Percentiles rank a stretch among this genome's conserved stretches.
These are phyloP conservation scores for Podarcis raffonei DNA, from an alignment of 2,113 vertebrate species.

Conservation along the genomic window DNA sequence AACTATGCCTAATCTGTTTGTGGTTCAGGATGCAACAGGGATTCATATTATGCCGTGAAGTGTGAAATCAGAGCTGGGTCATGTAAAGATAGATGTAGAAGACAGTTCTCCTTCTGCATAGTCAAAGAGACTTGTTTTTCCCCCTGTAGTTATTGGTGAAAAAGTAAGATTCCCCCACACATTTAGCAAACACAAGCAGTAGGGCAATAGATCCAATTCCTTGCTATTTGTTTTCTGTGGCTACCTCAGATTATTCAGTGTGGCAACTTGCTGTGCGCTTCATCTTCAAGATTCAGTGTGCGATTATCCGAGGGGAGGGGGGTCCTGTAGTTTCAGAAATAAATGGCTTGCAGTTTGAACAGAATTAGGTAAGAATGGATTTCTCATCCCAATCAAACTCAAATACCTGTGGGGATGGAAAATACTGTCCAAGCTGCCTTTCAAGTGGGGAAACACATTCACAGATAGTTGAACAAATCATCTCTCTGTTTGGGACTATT, in stretches of 20 bases:
- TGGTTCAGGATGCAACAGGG: neutral
- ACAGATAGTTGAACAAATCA: conserved; percentile 20
- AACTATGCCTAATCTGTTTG: neutral
- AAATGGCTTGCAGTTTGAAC: conserved; percentile 14
- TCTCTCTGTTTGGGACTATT: conserved; percentile 31
- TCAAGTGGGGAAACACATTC: conserved; percentile 3
- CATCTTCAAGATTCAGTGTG: conserved; percentile 17
- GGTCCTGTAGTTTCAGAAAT: neutral
- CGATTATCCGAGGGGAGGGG: neutral
- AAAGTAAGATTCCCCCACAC: neutral
- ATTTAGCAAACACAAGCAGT: neutral
- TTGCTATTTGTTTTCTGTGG: conserved; percentile 2
- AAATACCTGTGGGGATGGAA: conserved; percentile 8
- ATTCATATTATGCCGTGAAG: neutral
- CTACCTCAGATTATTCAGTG: conserved; percentile 22
- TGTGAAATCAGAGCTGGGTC: neutral
- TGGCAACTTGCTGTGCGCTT: conserved; percentile 8
- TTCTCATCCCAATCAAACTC: conserved; percentile 16
- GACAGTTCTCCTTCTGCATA: neutral
- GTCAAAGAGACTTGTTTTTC: neutral
- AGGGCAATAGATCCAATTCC: neutral
- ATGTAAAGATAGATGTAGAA: neutral
- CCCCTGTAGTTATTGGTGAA: neutral
- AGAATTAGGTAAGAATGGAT: conserved; percentile 15
- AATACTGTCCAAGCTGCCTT: conserved; percentile 7